A percentile compares a stretch with the other conserved stretches of the same genome.
phyloP scores from a whole-genome alignment of 2,797 vertebrate species.

The Dendrocincla tyrannina region DNA sequence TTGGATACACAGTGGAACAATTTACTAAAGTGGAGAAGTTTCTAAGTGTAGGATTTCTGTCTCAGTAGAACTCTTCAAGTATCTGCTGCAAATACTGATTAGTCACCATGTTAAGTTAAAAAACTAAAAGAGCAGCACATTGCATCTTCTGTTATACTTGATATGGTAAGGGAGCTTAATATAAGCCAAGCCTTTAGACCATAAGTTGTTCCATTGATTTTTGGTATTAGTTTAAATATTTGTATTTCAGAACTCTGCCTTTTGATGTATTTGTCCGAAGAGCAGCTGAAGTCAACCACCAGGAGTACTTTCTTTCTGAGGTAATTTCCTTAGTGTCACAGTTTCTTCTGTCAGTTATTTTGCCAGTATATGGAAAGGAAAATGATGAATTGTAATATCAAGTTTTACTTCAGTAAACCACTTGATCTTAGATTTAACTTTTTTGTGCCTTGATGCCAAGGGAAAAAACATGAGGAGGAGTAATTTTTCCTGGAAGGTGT shows the following conservation, averaged over 20 bases:
- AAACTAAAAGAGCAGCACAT: background rate
- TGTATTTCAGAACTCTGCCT: conserved; percentile 85
- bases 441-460: background rate
- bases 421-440: background rate
- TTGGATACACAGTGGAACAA: background rate
- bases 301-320: conserved; percentile 89
- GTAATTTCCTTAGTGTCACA: conserved; percentile 67
- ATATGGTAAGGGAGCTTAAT: background rate
- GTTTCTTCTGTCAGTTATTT: background rate
- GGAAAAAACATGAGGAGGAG: background rate
- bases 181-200: background rate
- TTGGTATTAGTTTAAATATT: conserved; percentile 6
- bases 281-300: conserved; percentile 87
- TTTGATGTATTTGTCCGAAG: conserved; percentile 88
- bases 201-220: background rate
- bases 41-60: background rate
- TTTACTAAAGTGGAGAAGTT: background rate
- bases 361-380: background rate
- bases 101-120: background rate
- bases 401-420: background rate
- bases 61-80: background rate
- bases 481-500: background rate
- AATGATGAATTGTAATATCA: background rate
- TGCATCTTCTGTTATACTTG: background rate
- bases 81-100: background rate